A percentile compares a stretch with the other conserved stretches of the same genome.
Conservation (phyloP, 2,797 vertebrate species). For the Mus minutoides region DNA sequence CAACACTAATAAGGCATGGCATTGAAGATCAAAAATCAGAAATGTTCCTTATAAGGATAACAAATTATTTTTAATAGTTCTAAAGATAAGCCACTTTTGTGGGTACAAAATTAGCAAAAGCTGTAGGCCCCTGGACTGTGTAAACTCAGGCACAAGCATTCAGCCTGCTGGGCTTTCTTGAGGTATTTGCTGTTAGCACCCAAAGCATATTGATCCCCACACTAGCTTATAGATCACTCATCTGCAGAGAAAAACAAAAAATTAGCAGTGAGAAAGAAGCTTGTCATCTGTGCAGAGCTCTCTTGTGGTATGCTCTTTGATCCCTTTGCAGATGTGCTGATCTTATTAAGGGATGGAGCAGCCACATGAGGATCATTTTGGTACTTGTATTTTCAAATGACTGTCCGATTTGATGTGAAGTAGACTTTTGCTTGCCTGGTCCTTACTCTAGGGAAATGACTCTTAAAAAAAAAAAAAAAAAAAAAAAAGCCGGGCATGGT, state of each 20-base stretch:
- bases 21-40: slow-evolving; percentile 58
- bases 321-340: background rate
- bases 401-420: background rate
- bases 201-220: background rate
- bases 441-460: slow-evolving; percentile 26
- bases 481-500: no score
- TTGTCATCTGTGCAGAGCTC: background rate
- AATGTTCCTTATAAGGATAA: slow-evolving; percentile 50
- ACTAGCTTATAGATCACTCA: background rate
- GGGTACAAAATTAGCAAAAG: slow-evolving; percentile 40
- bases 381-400: slow-evolving; percentile 49
- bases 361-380: slow-evolving; percentile 15
- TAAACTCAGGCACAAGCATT: background rate
- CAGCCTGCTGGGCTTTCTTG: background rate
- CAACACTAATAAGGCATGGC: slow-evolving; percentile 62
- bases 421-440: slow-evolving; percentile 34
- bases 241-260: background rate
- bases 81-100: slow-evolving; percentile 50
- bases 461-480: background rate
- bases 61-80: slow-evolving; percentile 40
- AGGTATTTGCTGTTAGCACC: background rate
- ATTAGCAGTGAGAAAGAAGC: background rate
- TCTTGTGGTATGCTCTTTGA: background rate
- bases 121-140: background rate
- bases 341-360: slow-evolving; percentile 31